Evolutionary conservation across 2,797 vertebrate species (phyloP).

Genomic region (Spinibarbus caldwelli): DNA sequence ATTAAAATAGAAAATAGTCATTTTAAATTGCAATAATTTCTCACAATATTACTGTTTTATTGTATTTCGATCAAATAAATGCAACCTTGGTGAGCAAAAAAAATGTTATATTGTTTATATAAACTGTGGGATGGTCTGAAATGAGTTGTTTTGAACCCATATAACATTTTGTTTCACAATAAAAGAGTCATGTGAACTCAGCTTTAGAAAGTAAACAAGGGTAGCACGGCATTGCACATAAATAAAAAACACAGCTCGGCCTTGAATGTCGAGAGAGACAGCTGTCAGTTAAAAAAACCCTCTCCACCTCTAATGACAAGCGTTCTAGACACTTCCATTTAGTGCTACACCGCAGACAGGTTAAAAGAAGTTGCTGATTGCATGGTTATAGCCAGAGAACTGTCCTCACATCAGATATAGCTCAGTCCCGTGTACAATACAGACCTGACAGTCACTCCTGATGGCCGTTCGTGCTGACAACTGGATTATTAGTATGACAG

Average conservation of each 20-base stretch:
- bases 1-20: not conserved
- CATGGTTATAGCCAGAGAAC: conserved; percentile 13
- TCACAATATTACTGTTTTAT: not conserved
- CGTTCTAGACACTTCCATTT: not conserved
- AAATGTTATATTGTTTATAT: not conserved
- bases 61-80: not conserved
- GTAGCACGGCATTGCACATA: not conserved
- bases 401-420: conserved; percentile 39
- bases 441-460: conserved; percentile 4
- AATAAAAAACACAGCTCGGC: not conserved
- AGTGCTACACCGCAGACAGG: conserved; percentile 9
- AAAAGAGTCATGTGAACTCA: not conserved
- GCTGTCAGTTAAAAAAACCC: conserved; percentile 19
- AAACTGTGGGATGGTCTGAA: not conserved
- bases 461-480: conserved; percentile 10
- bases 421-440: not conserved
- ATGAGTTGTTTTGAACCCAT: not conserved
- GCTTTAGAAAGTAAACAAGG: conserved; percentile 3
- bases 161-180: not conserved
- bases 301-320: not conserved
- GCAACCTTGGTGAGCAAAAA: not conserved
- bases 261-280: conserved; percentile 7
- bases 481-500: conserved; percentile 7
- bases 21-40: no score
- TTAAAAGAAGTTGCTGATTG: conserved; percentile 9